Conservation (phyloP, 2,888 invertebrate species). For the Drosophila mulleri region DNA sequence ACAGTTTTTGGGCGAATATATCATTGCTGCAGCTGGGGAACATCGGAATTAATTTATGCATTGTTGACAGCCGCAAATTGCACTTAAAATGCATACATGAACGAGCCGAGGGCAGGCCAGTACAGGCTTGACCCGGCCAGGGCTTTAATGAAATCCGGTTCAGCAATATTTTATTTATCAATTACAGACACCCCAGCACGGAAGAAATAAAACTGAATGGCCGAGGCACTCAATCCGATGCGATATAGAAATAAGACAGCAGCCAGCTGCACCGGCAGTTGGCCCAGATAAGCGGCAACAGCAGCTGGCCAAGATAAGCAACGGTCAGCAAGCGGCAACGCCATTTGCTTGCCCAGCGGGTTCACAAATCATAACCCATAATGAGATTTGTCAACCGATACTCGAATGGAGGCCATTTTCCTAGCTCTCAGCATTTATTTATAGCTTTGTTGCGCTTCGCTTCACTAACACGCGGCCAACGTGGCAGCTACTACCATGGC, state of each 20-base stretch:
- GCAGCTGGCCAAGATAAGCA: conserved; percentile 31
- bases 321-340: background rate
- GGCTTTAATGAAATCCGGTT: conserved; percentile 37
- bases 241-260: conserved; percentile 6
- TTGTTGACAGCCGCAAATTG: conserved; percentile 65
- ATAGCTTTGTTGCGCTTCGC: conserved; percentile 47
- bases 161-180: conserved; percentile 70
- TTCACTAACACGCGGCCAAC: conserved; percentile 49
- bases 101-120: background rate
- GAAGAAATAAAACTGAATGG: conserved; percentile 22
- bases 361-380: conserved; percentile 60
- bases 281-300: conserved; percentile 26
- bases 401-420: conserved; percentile 16
- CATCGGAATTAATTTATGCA: conserved; percentile 66
- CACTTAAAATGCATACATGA: conserved; percentile 60
- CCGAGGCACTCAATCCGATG: conserved; percentile 18
- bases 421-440: conserved; percentile 59
- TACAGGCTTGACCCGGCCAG: background rate
- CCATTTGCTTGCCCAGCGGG: conserved; percentile 26
- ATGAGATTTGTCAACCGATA: conserved; percentile 73
- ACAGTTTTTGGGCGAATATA: conserved; percentile 33
- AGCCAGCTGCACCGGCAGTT: conserved; percentile 14
- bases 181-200: conserved; percentile 35
- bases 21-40: conserved; percentile 18
- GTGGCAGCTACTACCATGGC: conserved; percentile 28